These are phyloP conservation scores for Silurus aristotelis DNA, from an alignment of 2,797 vertebrate species.

Conservation along the genomic window DNA sequence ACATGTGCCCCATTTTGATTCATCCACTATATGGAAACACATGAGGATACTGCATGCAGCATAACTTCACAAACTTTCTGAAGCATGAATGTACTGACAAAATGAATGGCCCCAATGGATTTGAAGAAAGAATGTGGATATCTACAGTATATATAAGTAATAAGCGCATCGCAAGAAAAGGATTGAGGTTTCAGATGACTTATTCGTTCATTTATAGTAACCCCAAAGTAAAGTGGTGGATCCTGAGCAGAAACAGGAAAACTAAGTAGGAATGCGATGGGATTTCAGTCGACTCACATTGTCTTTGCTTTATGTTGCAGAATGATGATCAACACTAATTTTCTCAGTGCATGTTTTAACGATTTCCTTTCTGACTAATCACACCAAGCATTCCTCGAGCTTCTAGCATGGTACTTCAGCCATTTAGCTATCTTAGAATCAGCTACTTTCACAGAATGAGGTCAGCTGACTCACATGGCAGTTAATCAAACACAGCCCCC, in stretches of 20 bases:
- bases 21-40: conserved; percentile 15
- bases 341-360: background rate
- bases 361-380: background rate
- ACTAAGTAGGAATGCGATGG: background rate
- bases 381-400: background rate
- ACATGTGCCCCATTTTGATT: background rate
- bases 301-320: background rate
- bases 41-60: background rate
- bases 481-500: background rate
- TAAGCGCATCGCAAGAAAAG: background rate
- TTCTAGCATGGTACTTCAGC: background rate
- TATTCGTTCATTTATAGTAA: background rate
- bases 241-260: background rate
- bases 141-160: background rate
- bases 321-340: background rate
- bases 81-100: conserved; percentile 6
- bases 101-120: conserved; percentile 3
- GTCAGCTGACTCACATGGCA: background rate
- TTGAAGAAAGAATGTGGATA: background rate
- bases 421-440: background rate
- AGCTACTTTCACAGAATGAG: background rate
- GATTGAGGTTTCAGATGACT: background rate
- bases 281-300: background rate
- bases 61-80: conserved; percentile 16
- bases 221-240: background rate